Percentiles rank a stretch among this genome's conserved stretches.
phyloP scores from a whole-genome alignment of 2,888 invertebrate genomes.

The Chydorus sphaericus region DNA sequence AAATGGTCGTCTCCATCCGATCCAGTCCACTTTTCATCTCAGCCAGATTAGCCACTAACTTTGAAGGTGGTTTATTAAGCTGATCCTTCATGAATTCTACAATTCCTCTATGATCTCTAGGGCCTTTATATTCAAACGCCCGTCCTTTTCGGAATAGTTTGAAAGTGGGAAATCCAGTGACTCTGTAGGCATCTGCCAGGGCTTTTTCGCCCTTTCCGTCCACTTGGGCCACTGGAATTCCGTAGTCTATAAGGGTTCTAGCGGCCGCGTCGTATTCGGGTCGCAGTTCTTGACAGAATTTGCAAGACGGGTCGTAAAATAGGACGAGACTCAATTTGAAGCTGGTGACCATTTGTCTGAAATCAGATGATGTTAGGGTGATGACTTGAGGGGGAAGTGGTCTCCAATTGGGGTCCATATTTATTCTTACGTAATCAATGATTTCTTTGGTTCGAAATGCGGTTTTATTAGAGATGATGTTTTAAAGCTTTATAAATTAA shows the following conservation, averaged over 20 bases:
- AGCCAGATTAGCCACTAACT: conserved; percentile 24
- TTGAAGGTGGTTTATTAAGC: conserved; percentile 29
- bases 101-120: conserved; percentile 30
- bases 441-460: too few species aligned
- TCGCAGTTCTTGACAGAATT: conserved; percentile 28
- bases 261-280: conserved; percentile 38
- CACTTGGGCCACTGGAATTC: conserved; percentile 36
- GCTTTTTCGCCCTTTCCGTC: conserved; percentile 36
- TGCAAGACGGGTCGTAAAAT: conserved; percentile 42
- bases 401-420: conserved; percentile 36
- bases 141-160: conserved; percentile 32
- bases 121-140: conserved; percentile 36
- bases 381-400: conserved; percentile 37
- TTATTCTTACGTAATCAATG: conserved; percentile 34
- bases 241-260: conserved; percentile 26
- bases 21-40: conserved; percentile 28
- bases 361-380: conserved; percentile 34
- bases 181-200: conserved; percentile 33
- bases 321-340: conserved; percentile 37
- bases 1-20: conserved; percentile 32
- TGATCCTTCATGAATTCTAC: conserved; percentile 37
- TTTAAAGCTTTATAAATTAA: not conserved
- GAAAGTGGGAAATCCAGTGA: conserved; percentile 38
- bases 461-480: not conserved
- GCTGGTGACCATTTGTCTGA: conserved; percentile 30